Evolutionary conservation across 2,113 vertebrate genomes (phyloP), one percentile per base, ranked within the genome.

Genomic region (Scatophagus argus): DNA sequence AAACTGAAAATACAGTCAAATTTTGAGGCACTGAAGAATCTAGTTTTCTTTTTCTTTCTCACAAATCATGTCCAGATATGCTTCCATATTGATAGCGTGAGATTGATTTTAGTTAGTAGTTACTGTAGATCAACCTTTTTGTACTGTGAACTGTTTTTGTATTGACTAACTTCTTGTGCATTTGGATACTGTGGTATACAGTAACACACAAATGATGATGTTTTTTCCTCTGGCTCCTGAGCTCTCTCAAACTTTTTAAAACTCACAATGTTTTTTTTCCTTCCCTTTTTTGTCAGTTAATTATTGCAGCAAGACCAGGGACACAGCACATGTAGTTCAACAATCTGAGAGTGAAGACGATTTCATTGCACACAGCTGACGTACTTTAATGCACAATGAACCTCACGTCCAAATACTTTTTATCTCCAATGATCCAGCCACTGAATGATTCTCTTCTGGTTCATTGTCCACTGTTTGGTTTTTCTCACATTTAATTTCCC

Each of bases 401-500:
- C 13, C 27, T 63, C 23, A 19, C 29, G 43, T 12, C 49, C 31
- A 34, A 55, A 69, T 39, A 39, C 10, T 59, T 46, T 46, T 13
- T 5, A 0, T 58, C 62, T 39, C 23, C 39, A 55, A 49, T 68
- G 34, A 60, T 77, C 55, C 27, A 61, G 27, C 46, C 16, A 27
- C 6, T 14, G 27, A 69, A 61, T 55, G 23, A 47, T 9, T 32
- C 8, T 63, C 1, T 14, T 8, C 1, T 36, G 29, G 31, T 21
- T 67, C 19, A 39, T 39, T 60, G 66, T 54, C 14, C 36, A 19
- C 25, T 38, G 38, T 47, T 55, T 55, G 3, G 6, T 72, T 72
- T 49, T 52, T 63, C 41, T 11, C 27, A 58, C 55, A 34, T 36
- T 65, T 61, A 2, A 54, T 62, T 56, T 64, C 58, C 58, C 8